Evolutionary conservation across 2,113 vertebrate genomes (phyloP), one percentile per base, ranked within the genome.

Genomic region (Phocoena phocoena): DNA sequence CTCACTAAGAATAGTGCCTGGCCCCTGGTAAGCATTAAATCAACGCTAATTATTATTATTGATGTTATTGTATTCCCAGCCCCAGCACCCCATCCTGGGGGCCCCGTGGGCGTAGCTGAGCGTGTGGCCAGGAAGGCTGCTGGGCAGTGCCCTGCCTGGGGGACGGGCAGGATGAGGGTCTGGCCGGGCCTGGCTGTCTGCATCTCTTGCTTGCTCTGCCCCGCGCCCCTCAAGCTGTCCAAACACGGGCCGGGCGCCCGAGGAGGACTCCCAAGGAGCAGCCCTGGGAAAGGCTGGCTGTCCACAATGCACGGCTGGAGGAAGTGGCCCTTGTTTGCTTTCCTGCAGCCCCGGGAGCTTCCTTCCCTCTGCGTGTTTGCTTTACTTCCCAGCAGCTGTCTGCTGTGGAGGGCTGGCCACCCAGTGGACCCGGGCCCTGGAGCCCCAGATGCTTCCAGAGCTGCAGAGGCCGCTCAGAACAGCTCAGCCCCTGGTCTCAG

Each of bases 231-330:
- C 99, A 99, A 99, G 99, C 99, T 99, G 99, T 99, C 99, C 84
- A 99, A 99, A 99, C 99, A 99, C 98, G 18, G 97, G 98, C 98
- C 76, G 38, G 98, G 98, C 96, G 82, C 98, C 98, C 77, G 97
- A 99, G 98, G 99, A 98, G 98, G 99, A 98, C 98, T 98, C 98
- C 97, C 98, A 98, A 98, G 98, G 98, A 99, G 98, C 97, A 98
- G 98, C 98, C 99, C 99, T 99, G 99, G 99, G 99, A 99, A 99
- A 99, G 98, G 97, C 79, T 87, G 99, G 98, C 98, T 98, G 95
- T 98, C 98, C 63, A 36, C 98, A 98, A 98, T 33, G 88, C 98
- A 98, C 31, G 97, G 97, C 97, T 85, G 93, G 98, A 98, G 98
- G 98, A 99, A 99, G 99, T 90, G 96, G 96, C 89, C 98, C 98